Base-by-base conservation (phyloP, 2,797 vertebrate genomes). In the Nyctibius grandis region DNA sequence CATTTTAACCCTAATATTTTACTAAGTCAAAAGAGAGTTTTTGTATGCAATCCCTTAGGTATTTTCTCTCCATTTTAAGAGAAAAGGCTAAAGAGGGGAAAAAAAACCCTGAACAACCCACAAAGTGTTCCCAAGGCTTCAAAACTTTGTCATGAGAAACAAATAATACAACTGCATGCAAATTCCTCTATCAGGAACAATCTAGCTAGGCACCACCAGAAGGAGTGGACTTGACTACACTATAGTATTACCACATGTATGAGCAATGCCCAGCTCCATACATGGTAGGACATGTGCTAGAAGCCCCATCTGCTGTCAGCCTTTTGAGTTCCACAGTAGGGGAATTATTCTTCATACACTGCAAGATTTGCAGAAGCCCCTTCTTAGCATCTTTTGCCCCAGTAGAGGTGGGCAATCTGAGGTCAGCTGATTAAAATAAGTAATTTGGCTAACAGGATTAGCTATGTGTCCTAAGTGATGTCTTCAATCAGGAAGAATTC, bases 271-370 rank as follows among this genome's bases (percentile, higher is more conserved):
- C 70, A 85, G 57, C 8, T 44, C 73, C 29, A 70, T 1, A 12
- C 18, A 64, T 42, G 42, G 16, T 15, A 76, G 38, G 36, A 75
- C 19, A 23, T 7, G 29, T 48, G 34, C 57, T 40, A 74, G 38
- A 91, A 80, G 50, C 75, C 84, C 81, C 80, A 87, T 70, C 77
- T 92, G 74, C 86, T 94, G 88, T 67, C 80, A 91, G 29, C 9
- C 86, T 85, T 63, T 18, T 67, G 80, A 91, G 95, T 48, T 79
- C 84, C 67, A 77, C 51, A 34, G 47, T 4, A 68, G 54, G 53
- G 16, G 20, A 94, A 76, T 36, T 47, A 42, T 36, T 78, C 86
- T 40, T 51, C 40, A 38, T 18, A 19, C 2, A 13, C 18, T 29
- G 26, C 8, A 82, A 31, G 17, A 79, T 42, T 25, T 70, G 65